phyloP scores from a whole-genome alignment of 2,888 invertebrate genomes.

The Harpalus rubripes region DNA sequence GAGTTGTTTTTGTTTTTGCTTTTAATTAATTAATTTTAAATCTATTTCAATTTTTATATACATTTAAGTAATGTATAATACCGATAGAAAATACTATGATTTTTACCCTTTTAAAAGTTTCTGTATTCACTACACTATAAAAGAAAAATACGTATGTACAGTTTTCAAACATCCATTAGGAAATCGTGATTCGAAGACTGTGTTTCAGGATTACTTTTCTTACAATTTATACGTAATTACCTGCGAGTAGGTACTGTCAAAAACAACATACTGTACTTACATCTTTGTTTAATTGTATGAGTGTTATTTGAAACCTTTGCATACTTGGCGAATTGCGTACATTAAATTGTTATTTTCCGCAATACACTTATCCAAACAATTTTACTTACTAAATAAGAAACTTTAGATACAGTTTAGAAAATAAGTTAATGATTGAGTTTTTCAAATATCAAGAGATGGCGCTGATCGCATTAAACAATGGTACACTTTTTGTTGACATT shows the following conservation, averaged over 20 bases:
- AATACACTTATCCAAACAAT: neutral
- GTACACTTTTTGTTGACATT: too few relatives aligned
- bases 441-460: too few relatives aligned
- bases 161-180: conserved; percentile 13
- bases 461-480: too few relatives aligned
- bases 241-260: neutral
- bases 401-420: neutral
- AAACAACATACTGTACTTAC: neutral
- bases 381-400: neutral
- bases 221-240: neutral
- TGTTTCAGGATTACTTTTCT: conserved; percentile 1
- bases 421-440: neutral
- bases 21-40: neutral
- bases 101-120: conserved; percentile 7
- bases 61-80: neutral
- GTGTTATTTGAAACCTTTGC: neutral
- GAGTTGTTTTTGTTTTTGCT: too few relatives aligned
- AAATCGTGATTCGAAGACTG: neutral
- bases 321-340: neutral
- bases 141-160: neutral
- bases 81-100: too few relatives aligned
- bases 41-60: neutral
- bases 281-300: neutral
- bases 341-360: neutral
- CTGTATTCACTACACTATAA: neutral